These are phyloP conservation scores for Schlechtendalia chinensis DNA, from an alignment of 1,140 invertebrate species.

Conservation along the genomic window DNA sequence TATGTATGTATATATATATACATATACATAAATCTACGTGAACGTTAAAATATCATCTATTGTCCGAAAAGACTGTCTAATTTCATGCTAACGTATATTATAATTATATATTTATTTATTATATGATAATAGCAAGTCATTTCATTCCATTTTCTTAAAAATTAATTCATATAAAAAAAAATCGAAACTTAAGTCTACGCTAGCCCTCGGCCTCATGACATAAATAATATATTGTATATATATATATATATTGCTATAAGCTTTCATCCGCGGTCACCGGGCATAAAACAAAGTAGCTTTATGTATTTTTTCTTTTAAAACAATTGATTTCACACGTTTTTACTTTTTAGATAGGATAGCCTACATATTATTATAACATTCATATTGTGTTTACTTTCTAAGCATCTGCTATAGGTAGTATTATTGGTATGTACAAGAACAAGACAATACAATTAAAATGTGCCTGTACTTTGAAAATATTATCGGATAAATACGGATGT, in stretches of 20 bases:
- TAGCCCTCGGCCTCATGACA: slow-evolving; percentile 13
- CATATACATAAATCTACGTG: background rate
- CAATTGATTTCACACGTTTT: slow-evolving; percentile 48
- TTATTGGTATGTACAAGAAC: background rate
- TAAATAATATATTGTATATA: slow-evolving; percentile 4
- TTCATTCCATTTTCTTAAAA: slow-evolving; percentile 21
- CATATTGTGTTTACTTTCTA: slow-evolving; percentile 33
- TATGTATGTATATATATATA: background rate
- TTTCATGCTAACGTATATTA: background rate
- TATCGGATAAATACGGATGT: background rate
- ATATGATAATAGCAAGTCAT: slow-evolving; percentile 24
- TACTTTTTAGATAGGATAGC: slow-evolving; percentile 39
- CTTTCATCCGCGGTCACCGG: background rate
- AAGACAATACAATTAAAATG: slow-evolving; percentile 44
- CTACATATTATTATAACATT: slow-evolving; percentile 3
- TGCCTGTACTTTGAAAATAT: background rate
- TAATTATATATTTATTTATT: background rate
- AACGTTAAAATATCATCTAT: background rate
- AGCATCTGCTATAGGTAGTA: background rate
- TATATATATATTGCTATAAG: background rate
- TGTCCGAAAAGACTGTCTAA: background rate
- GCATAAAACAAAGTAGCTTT: slow-evolving; percentile 5
- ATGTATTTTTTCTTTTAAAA: slow-evolving; percentile 37
- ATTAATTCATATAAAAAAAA: slow-evolving; percentile 31
- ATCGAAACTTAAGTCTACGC: background rate